Conservation (phyloP, 2,797 vertebrate genomes). For the Coluber constrictor region DNA sequence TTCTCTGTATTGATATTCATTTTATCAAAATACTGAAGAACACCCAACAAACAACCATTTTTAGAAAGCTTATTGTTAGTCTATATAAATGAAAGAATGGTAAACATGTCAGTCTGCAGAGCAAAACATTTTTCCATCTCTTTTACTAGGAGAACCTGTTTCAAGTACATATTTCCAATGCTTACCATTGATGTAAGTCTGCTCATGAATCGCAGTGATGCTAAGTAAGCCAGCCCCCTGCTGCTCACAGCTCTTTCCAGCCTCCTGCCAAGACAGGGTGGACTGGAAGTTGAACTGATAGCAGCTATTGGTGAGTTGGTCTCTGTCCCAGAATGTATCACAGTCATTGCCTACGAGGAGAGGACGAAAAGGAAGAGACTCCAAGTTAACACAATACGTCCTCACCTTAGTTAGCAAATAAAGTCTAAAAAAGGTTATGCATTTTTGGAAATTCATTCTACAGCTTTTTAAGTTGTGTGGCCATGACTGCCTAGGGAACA, state of each 20-base stretch:
- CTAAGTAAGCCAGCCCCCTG: conserved; percentile 93
- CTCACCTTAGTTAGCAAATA: not conserved
- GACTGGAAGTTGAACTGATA: conserved; percentile 99
- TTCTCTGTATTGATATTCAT: not conserved
- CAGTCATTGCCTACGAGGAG: conserved; percentile 79
- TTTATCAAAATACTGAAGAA: not conserved
- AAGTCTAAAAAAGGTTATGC: not conserved
- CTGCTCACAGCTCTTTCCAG: conserved; percentile 92
- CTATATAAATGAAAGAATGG: not conserved
- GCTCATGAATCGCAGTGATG: conserved; percentile 94
- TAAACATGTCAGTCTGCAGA: not conserved
- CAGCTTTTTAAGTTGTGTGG: not conserved
- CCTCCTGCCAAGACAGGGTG: conserved; percentile 90
- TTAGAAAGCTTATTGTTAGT: not conserved
- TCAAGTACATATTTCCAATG: not conserved
- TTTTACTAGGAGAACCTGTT: too few relatives aligned
- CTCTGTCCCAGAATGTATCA: conserved; percentile 96
- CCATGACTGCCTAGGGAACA: too few relatives aligned
- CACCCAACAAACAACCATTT: not conserved
- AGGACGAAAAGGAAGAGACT: not conserved
- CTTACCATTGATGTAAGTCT: conserved; percentile 96
- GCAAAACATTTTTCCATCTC: not conserved
- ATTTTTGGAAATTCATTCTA: not conserved
- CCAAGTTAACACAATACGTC: not conserved
- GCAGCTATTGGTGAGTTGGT: conserved; percentile 91